phyloP scores from a whole-genome alignment of 1,140 invertebrate species.

The Macrocentrus cingulum region DNA sequence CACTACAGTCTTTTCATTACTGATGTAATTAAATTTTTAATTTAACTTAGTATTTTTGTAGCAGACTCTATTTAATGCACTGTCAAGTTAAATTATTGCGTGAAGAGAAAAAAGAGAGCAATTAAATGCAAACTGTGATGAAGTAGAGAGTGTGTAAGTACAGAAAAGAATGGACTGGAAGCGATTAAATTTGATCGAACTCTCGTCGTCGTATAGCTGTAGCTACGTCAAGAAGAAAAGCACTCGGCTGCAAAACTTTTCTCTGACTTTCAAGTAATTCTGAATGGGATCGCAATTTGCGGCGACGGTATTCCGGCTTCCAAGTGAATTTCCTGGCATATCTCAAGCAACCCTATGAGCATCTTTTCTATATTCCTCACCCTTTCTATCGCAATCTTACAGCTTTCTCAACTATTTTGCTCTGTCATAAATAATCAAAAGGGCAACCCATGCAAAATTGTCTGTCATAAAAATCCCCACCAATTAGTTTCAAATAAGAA shows the following conservation, averaged over 20 bases:
- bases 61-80: too few relatives aligned
- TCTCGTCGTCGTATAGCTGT: slow-evolving; percentile 36
- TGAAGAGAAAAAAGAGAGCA: background rate
- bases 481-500: too few relatives aligned
- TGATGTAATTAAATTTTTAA: too few relatives aligned
- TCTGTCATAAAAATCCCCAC: too few relatives aligned
- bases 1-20: too few relatives aligned
- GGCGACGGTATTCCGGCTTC: slow-evolving; percentile 41
- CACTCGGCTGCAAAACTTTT: slow-evolving; percentile 41
- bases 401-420: background rate
- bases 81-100: too few relatives aligned
- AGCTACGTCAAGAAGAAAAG: slow-evolving; percentile 40
- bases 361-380: background rate
- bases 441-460: too few relatives aligned
- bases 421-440: background rate
- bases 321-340: slow-evolving; percentile 40
- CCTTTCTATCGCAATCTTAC: too few relatives aligned
- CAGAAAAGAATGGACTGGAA: slow-evolving; percentile 37
- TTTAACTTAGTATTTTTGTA: too few relatives aligned
- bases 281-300: slow-evolving; percentile 55
- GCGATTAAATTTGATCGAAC: slow-evolving; percentile 53
- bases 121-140: background rate
- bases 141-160: background rate
- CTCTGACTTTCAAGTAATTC: slow-evolving; percentile 53
- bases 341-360: slow-evolving; percentile 20